phyloP scores from a whole-genome alignment of 2,888 invertebrate species.

The Oasisia sp. region DNA sequence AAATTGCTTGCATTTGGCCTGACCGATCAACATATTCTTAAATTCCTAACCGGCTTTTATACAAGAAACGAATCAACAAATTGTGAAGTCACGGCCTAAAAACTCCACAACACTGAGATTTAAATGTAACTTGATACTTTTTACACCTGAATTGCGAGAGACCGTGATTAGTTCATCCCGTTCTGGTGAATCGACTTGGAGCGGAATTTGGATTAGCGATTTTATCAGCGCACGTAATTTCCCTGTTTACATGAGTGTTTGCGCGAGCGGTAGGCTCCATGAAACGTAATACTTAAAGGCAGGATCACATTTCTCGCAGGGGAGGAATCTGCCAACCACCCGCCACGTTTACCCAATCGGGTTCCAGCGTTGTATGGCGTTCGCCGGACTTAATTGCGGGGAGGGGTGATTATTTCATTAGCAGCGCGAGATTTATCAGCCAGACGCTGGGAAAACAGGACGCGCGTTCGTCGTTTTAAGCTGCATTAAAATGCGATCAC shows the following conservation, averaged over 20 bases:
- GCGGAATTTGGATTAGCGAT: background rate
- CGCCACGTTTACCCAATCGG: background rate
- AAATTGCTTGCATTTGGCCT: background rate
- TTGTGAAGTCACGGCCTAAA: background rate
- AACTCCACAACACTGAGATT: background rate
- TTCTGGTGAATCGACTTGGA: background rate
- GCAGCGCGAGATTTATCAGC: background rate
- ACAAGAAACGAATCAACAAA: background rate
- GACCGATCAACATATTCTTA: background rate
- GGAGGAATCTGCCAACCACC: background rate
- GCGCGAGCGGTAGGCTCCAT: background rate
- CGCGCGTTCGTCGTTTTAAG: background rate
- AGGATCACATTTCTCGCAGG: background rate
- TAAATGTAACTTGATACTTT: background rate
- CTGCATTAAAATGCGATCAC: constrained; percentile 4
- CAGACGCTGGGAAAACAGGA: background rate
- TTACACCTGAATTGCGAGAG: background rate
- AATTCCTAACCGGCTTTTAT: background rate
- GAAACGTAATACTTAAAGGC: background rate
- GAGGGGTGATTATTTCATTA: background rate
- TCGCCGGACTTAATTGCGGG: background rate
- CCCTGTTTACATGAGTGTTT: background rate
- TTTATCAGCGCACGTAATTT: background rate
- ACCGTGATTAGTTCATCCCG: background rate
- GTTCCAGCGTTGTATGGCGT: background rate